Conservation (phyloP, 2,113 vertebrate genomes). For the Lepus americanus region DNA sequence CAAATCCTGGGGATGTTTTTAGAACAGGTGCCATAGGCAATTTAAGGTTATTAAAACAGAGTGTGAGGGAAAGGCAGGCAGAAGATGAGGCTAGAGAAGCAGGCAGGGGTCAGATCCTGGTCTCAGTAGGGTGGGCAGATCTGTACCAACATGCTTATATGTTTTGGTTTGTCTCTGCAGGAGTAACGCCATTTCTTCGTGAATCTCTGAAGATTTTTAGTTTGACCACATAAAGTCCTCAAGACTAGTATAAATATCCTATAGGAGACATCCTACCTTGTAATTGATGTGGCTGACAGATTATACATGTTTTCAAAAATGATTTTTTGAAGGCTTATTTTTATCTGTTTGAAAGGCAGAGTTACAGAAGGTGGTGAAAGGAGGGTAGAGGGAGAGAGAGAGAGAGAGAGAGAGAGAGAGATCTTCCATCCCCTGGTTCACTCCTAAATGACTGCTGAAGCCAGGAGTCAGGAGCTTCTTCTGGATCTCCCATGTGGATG, state of each 20-base stretch:
- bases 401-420: too few relatives aligned
- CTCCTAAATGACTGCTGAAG: too few relatives aligned
- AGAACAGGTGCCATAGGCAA: background rate
- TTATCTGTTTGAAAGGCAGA: too few relatives aligned
- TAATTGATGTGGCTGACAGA: background rate
- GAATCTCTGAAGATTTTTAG: slow-evolving; percentile 9
- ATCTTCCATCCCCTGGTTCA: too few relatives aligned
- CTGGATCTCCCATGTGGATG: too few relatives aligned
- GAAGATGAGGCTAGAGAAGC: background rate
- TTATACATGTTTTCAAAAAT: background rate
- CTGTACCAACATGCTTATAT: background rate
- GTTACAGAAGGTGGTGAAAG: too few relatives aligned
- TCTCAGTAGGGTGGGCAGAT: background rate
- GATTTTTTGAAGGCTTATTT: background rate
- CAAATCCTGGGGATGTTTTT: background rate
- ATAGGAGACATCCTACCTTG: background rate
- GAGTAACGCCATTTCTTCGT: background rate
- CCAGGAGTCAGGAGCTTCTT: too few relatives aligned
- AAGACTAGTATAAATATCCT: background rate
- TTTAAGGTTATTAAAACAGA: background rate
- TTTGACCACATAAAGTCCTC: background rate
- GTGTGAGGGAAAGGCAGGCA: background rate
- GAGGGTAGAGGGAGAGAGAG: too few relatives aligned
- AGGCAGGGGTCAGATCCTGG: background rate
- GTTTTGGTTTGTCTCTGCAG: background rate